Base-by-base conservation (phyloP, 2,888 invertebrate genomes). In the Podotricha telesiphe region DNA sequence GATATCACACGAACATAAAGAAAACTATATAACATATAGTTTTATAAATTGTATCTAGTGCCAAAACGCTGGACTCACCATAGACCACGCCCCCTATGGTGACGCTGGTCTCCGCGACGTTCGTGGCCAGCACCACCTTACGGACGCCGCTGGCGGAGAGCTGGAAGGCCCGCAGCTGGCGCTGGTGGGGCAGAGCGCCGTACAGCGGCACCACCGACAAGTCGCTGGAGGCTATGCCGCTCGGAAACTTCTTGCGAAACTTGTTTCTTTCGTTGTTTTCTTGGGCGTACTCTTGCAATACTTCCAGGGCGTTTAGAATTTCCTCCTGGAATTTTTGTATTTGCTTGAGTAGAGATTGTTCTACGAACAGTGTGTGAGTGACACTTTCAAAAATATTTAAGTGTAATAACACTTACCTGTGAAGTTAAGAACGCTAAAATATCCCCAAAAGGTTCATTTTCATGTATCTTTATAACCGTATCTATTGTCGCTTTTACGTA, bases 21-120 rank as follows among this genome's bases (percentile, higher is more conserved):
- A n/a, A n/a, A n/a, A n/a, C n/a, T n/a, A n/a, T n/a, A n/a, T n/a
- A n/a, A n/a, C n/a, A n/a, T n/a, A n/a, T n/a, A n/a, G n/a, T n/a
- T n/a, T n/a, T n/a, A n/a, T n/a, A n/a, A n/a, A n/a, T n/a, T n/a
- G n/a, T n/a, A n/a, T n/a, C n/a, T n/a, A n/a, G n/a, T n/a, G n/a
- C n/a, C n/a, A 47, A 3, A 47, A 17, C 17, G n/a, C n/a, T n/a
- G n/a, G n/a, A 55, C 84, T 89, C 88, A 97, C 97, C 97, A 86
- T 98, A 98, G 40, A 96, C 96, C 73, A 99, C 95, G 28, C 98
- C 98, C 4, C 97, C 96, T 79, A 99, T 98, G 0, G 99, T 99
- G 19, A 99, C 95, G 0, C 99, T 98, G 0, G 99, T 98, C 88
- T 99, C 99, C 0, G 99, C 99, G 65, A 99, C 97, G 82, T 99